Percentiles rank a stretch among this genome's conserved stretches.
These are phyloP conservation scores for Hartigia nigra DNA, from an alignment of 2,888 invertebrate genomes.

Conservation along the genomic window DNA sequence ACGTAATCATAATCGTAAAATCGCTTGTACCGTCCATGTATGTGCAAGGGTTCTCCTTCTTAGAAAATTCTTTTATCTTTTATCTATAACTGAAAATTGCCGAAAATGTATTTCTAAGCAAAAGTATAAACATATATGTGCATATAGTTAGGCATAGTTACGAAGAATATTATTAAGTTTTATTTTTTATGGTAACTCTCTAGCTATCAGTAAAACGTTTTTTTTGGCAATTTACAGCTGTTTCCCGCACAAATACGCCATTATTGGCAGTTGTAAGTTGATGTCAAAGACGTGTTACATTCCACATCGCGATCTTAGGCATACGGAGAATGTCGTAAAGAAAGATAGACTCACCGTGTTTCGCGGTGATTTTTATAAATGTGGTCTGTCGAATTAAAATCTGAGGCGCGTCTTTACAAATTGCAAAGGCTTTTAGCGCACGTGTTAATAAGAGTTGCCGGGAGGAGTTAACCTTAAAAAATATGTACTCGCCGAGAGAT, in stretches of 20 bases:
- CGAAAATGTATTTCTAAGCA: background rate
- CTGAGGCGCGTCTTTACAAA: background rate
- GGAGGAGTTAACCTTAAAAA: conserved; percentile 45
- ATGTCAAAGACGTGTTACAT: background rate
- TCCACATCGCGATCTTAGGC: background rate
- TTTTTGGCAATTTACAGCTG: conserved; percentile 2
- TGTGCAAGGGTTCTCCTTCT: background rate
- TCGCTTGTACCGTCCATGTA: background rate
- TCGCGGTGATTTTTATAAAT: background rate
- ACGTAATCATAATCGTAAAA: background rate
- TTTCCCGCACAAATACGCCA: conserved; percentile 3
- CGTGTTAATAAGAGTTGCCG: conserved; percentile 19
- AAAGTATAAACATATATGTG: background rate
- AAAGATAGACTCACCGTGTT: background rate
- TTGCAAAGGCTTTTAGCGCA: background rate
- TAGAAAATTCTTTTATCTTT: background rate
- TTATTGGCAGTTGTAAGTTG: background rate
- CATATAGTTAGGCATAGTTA: background rate
- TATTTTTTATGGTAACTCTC: too few relatives aligned
- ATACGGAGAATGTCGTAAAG: conserved; percentile 4
- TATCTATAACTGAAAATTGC: background rate
- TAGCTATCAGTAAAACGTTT: background rate
- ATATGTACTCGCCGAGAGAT: conserved; percentile 56
- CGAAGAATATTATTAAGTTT: background rate
- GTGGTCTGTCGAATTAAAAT: background rate